Conservation (phyloP, 2,888 invertebrate genomes). For the Drosophila siamana region DNA sequence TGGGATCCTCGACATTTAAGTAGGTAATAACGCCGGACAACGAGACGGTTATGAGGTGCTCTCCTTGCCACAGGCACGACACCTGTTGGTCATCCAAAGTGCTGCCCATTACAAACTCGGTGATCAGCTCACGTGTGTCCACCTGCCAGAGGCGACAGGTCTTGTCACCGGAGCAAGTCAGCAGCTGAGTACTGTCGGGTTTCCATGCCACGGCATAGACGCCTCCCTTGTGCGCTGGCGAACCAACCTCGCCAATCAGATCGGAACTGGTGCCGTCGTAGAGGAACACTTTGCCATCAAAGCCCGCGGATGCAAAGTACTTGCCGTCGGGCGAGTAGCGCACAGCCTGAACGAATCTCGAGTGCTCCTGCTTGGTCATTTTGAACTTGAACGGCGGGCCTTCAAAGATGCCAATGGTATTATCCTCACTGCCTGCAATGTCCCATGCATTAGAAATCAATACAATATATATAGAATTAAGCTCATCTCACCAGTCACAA, state of each 20-base stretch:
- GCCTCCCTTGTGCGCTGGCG: constrained; percentile 96
- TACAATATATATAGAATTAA: background rate
- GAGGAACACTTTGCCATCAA: constrained; percentile 97
- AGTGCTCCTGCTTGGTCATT: constrained; percentile 97
- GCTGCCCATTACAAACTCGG: constrained; percentile 94
- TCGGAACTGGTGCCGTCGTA: constrained; percentile 96
- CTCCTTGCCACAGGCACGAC: constrained; percentile 98
- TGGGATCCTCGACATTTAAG: constrained; percentile 94
- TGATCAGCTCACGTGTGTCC: constrained; percentile 90
- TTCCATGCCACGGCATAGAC: constrained; percentile 99
- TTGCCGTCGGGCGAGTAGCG: constrained; percentile 97
- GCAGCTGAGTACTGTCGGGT: constrained; percentile 93
- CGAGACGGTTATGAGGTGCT: constrained; percentile 94
- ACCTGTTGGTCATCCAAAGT: constrained; percentile 96
- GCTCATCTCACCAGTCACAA: constrained; percentile 89
- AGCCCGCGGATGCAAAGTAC: constrained; percentile 97
- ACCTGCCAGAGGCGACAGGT: constrained; percentile 98
- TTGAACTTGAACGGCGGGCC: constrained; percentile 99
- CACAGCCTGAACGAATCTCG: constrained; percentile 97
- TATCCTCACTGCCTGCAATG: constrained; percentile 94
- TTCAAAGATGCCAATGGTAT: constrained; percentile 96
- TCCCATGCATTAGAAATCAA: background rate
- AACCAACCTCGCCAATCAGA: constrained; percentile 94
- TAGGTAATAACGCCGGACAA: constrained; percentile 98
- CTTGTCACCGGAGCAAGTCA: constrained; percentile 99